A percentile compares a stretch with the other conserved stretches of the same genome.
Conservation (phyloP, 2,888 invertebrate genomes). For the Xestoiulus laeticollis region DNA sequence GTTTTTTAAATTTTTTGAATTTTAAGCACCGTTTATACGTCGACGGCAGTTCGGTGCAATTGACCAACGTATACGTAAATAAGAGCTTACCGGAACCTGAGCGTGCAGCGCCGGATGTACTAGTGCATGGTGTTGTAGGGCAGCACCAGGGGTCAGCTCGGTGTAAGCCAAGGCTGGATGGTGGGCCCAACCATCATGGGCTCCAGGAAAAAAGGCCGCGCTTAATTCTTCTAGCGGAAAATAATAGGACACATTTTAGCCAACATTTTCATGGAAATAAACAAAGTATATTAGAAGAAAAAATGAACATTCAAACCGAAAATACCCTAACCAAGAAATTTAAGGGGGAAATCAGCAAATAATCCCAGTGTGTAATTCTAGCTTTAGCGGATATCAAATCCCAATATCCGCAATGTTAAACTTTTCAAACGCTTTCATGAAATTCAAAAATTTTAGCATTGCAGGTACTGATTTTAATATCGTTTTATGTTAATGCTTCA, state of each 20-base stretch:
- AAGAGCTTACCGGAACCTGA: slow-evolving; percentile 89
- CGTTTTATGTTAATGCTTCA: too few relatives aligned
- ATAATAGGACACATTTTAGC: slow-evolving; percentile 37
- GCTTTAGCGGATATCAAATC: not conserved
- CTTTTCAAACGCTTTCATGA: too few relatives aligned
- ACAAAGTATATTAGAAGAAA: not conserved
- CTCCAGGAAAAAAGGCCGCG: slow-evolving; percentile 94
- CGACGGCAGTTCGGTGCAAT: not conserved
- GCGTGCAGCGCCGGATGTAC: slow-evolving; percentile 96
- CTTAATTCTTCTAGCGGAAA: slow-evolving; percentile 77
- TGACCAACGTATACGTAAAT: not conserved
- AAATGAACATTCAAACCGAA: not conserved
- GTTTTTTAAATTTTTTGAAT: too few relatives aligned
- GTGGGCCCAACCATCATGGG: slow-evolving; percentile 89
- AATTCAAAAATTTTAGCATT: too few relatives aligned
- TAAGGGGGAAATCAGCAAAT: not conserved
- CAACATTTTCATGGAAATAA: slow-evolving; percentile 20
- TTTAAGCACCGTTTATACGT: not conserved
- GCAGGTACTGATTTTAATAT: too few relatives aligned
- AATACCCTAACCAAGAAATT: not conserved
- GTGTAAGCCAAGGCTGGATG: slow-evolving; percentile 73
- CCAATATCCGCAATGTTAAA: not conserved
- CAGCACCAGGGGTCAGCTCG: slow-evolving; percentile 78
- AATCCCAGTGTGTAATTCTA: not conserved
- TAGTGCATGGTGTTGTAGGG: slow-evolving; percentile 70